Base-by-base conservation (phyloP, 2,888 invertebrate genomes). In the Corythucha ciliata region DNA sequence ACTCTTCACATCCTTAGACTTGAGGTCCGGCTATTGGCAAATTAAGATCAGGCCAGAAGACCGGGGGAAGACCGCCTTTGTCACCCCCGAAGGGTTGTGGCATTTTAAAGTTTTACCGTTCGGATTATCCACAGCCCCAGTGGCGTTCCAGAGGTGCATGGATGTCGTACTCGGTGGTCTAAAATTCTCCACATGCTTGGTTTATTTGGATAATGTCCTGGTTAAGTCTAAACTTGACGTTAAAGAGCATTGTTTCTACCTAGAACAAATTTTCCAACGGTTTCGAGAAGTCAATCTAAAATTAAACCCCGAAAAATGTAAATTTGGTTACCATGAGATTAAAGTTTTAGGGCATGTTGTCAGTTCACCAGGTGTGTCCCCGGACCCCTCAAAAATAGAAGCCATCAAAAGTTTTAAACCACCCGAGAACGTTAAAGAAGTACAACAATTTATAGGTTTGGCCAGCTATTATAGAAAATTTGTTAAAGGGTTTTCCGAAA, bases 161-260 rank as follows among this genome's bases (percentile, higher is more conserved):
- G 39, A 58, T 42, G 18, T 32, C 3, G 53, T 58, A 2, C n/a
- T 59, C 2, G 55, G 55, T 14, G 58, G 58, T 22, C 47, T 59
- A 20, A 53, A 56, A 32, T 53, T 51, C 10, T 26, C 44, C 33
- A 50, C 49, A 8, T n/a, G n/a, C n/a, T 57, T 55, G 24, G 52
- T 55, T 7, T 59, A 59, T 21, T 22, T 48, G 22, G 48, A 48
- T 18, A 39, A 48, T 18, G 27, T 39, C 36, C 18, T 57, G n/a
- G 27, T 52, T 12, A 25, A 39, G 16, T 57, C n/a, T 27, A 56
- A 46, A 16, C 7, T 32, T 8, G 22, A 34, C 12, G 49, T 52
- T 20, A 22, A 26, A 2, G 16, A 20, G 4, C 52, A 52, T 21
- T n/a, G 37, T 2, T 2, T 18, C 3, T 26, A 44, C 10, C 27